Evolutionary conservation across 2,113 vertebrate genomes (phyloP).

Genomic region (Naja naja): DNA sequence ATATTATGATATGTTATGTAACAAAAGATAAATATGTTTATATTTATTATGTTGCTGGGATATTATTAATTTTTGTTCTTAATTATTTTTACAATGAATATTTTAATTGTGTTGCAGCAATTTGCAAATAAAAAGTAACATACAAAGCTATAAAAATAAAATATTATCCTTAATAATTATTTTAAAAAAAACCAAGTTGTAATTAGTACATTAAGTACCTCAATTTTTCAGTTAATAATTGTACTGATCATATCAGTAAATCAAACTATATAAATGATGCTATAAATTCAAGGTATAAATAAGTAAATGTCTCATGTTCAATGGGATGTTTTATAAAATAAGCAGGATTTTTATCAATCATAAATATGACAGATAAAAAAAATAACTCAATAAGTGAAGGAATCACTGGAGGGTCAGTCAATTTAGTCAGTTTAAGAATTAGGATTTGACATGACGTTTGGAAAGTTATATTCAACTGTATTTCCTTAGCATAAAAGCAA

Average conservation of each 20-base stretch:
- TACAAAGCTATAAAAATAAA: neutral
- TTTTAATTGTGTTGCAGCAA: neutral
- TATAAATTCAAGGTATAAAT: conserved; percentile 2
- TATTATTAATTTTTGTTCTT: neutral
- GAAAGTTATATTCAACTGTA: neutral
- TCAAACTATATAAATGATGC: neutral
- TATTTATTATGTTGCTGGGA: neutral
- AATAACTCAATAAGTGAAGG: neutral
- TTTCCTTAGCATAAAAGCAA: neutral
- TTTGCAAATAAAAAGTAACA: neutral
- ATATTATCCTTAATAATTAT: neutral
- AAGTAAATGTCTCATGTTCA: neutral
- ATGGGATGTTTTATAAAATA: conserved; percentile 3
- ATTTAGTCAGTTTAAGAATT: neutral
- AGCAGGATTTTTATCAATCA: conserved; percentile 8
- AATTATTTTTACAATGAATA: neutral
- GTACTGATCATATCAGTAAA: neutral
- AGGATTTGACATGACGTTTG: neutral
- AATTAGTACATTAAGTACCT: neutral
- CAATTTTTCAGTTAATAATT: neutral
- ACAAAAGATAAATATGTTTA: neutral
- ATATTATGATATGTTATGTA: neutral
- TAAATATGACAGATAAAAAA: neutral
- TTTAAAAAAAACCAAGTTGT: neutral
- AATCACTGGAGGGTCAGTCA: neutral